A percentile compares a stretch with the other conserved stretches of the same genome.
These are phyloP conservation scores for Eristalis arbustorum DNA, from an alignment of 2,888 invertebrate genomes.

Conservation along the genomic window DNA sequence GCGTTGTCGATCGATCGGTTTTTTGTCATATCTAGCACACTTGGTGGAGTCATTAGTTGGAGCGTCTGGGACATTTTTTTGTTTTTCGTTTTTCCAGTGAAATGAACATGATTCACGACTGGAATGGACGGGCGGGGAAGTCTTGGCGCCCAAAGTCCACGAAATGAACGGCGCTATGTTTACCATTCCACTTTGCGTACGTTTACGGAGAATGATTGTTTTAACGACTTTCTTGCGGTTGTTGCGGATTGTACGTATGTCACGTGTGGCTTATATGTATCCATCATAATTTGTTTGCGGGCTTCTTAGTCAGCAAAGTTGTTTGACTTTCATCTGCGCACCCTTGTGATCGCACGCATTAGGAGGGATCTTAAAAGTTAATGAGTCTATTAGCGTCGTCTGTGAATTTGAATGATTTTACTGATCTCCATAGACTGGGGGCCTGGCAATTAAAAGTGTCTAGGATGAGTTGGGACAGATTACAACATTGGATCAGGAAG, in stretches of 20 bases:
- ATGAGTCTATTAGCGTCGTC: not conserved
- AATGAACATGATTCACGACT: not conserved
- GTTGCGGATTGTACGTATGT: not conserved
- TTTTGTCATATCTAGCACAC: not conserved
- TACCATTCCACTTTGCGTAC: not conserved
- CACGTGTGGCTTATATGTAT: not conserved
- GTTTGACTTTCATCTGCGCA: not conserved
- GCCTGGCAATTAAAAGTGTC: no score
- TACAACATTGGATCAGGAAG: no score
- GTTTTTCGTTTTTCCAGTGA: not conserved
- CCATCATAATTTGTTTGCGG: not conserved
- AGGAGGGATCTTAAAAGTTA: not conserved
- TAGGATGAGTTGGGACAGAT: no score
- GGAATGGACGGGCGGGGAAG: not conserved
- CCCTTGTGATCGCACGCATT: no score
- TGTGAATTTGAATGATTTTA: not conserved
- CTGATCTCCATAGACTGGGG: no score
- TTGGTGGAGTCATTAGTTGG: not conserved
- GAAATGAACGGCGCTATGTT: not conserved
- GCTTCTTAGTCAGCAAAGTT: not conserved
- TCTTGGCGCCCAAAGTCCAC: constrained; percentile 2
- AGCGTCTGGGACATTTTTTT: not conserved
- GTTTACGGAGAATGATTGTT: not conserved
- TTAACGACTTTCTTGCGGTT: not conserved
- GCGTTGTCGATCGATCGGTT: not conserved